Percentiles rank a stretch among this genome's conserved stretches.
Conservation (phyloP, 2,113 vertebrate species). For the Catagonus wagneri region DNA sequence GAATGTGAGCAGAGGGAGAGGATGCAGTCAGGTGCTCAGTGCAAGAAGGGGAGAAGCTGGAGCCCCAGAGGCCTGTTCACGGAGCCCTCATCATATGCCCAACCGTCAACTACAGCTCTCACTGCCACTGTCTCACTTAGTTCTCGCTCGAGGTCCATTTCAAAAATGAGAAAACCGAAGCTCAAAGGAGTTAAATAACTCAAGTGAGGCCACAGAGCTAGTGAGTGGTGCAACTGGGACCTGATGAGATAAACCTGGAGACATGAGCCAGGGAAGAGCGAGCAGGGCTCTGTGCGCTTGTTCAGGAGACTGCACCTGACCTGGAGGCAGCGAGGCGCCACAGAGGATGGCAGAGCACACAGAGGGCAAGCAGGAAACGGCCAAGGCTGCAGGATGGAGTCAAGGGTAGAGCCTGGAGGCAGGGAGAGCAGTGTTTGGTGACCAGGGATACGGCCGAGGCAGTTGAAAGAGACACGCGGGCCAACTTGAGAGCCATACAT, state of each 20-base stretch:
- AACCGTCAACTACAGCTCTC: background rate
- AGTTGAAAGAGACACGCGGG: background rate
- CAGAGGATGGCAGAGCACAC: background rate
- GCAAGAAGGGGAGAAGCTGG: background rate
- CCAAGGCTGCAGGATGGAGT: background rate
- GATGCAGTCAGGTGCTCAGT: background rate
- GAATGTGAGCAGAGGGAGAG: background rate
- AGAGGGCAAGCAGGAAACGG: background rate
- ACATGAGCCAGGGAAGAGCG: background rate
- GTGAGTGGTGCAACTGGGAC: background rate
- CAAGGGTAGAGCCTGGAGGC: background rate
- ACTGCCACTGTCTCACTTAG: background rate
- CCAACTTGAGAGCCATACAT: background rate
- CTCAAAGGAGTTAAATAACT: background rate
- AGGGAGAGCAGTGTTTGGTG: background rate
- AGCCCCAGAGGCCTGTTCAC: background rate
- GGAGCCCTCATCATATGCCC: background rate
- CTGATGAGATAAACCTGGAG: background rate
- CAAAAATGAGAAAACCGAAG: background rate
- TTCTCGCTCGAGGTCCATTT: background rate
- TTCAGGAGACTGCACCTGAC: background rate
- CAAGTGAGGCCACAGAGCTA: background rate
- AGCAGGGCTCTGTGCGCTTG: background rate
- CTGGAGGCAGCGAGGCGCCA: background rate
- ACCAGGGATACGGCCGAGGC: background rate